These are phyloP conservation scores for Turritopsis rubra DNA, from an alignment of 30 jellyfish, hydroid and myxozoan genomes.

Conservation along the genomic window DNA sequence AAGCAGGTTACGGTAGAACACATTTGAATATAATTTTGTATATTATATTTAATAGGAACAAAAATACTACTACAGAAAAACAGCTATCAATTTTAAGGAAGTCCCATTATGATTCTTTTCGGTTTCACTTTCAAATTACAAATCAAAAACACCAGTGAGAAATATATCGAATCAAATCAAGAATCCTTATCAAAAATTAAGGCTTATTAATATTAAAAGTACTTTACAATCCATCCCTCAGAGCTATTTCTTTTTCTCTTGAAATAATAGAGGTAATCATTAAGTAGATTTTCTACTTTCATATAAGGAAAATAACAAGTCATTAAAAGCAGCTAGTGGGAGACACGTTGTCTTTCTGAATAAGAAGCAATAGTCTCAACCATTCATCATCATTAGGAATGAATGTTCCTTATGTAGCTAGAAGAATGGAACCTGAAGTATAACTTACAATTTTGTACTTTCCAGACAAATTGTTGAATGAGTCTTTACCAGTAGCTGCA, in stretches of 20 bases:
- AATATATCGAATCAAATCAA: too few relatives aligned
- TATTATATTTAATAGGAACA: too few relatives aligned
- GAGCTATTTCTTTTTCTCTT: neutral
- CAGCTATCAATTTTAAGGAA: too few relatives aligned
- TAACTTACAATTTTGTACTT: conserved; percentile 70
- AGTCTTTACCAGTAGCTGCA: conserved; percentile 89
- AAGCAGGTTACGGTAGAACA: too few relatives aligned
- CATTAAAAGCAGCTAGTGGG: neutral
- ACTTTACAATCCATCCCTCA: too few relatives aligned
- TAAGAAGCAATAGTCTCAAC: neutral
- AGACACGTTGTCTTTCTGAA: neutral
- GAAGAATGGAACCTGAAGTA: neutral
- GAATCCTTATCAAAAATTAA: too few relatives aligned
- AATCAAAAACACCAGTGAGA: neutral
- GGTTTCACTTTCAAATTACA: neutral
- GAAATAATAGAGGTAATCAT: conserved; percentile 10
- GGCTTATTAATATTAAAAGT: too few relatives aligned
- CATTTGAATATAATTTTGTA: too few relatives aligned
- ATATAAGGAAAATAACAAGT: conserved; percentile 19
- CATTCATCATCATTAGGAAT: conserved; percentile 20
- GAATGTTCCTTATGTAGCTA: neutral
- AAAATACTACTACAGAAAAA: too few relatives aligned
- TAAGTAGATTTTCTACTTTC: conserved; percentile 18
- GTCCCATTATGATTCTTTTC: too few relatives aligned
- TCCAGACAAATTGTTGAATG: conserved; percentile 75